These are phyloP conservation scores for Microhierax caerulescens DNA, from an alignment of 2,797 vertebrate genomes.

Conservation along the genomic window DNA sequence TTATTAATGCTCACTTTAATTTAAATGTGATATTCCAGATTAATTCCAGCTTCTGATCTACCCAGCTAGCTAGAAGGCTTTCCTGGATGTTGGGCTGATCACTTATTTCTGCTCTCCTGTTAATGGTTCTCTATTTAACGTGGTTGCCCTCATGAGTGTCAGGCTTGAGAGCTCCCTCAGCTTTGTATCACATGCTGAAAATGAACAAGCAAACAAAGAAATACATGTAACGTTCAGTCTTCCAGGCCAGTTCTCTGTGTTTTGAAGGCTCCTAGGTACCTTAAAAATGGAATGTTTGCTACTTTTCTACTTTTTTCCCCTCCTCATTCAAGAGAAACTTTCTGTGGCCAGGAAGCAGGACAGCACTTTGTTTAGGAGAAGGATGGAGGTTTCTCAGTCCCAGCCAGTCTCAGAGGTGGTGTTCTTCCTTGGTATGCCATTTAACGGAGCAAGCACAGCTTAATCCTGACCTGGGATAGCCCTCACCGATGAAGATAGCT, in stretches of 20 bases:
- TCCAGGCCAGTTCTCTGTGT: neutral
- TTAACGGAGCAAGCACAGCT: neutral
- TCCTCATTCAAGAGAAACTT: neutral
- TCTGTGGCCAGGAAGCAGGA: neutral
- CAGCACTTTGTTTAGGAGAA: neutral
- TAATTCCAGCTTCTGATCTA: neutral
- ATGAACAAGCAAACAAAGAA: neutral
- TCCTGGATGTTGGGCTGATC: neutral
- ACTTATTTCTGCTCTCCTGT: neutral
- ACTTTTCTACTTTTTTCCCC: fast-evolving
- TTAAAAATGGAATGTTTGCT: neutral
- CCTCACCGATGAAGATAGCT: neutral
- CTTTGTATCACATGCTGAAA: neutral
- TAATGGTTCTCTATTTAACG: neutral
- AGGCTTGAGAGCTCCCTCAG: neutral
- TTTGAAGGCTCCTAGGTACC: neutral
- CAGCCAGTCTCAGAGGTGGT: neutral
- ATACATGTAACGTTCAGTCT: neutral
- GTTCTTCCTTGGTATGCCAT: neutral
- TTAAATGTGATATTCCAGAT: neutral
- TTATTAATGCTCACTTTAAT: neutral
- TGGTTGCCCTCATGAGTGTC: neutral
- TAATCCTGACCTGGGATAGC: neutral
- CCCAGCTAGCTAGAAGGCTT: neutral
- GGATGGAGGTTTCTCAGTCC: neutral